Evolutionary conservation across 2,113 vertebrate species (phyloP), one percentile per base, ranked within the genome.

Genomic region (Centropristis striata): DNA sequence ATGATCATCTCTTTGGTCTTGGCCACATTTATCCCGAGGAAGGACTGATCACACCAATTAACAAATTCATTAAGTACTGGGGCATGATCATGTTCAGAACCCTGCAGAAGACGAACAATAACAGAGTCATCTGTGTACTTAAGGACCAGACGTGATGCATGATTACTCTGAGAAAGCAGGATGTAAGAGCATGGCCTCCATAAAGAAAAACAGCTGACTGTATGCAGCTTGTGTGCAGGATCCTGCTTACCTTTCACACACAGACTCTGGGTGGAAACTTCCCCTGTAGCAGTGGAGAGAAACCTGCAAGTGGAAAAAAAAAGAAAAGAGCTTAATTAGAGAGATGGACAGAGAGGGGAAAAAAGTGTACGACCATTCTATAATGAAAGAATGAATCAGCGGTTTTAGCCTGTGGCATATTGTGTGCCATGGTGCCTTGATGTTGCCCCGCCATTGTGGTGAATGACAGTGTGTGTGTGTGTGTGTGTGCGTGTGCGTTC

Each of bases 221-320:
- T 20, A 53, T 21, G 6, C n/a, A 42, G 55, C 21, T 69, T 53
- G 18, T 58, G 2, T 54, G 36, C 27, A 64, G 55, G 49, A 44
- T 37, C 15, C 0, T 39, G 27, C 88, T 80, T 79, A 93, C 93
- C 70, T 86, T 86, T 90, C 16, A 82, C 46, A 14, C 93, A 94
- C 15, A 68, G 58, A n/a, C 42, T 90, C 44, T 73, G 75, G 55
- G 32, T 73, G 63, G 86, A 79, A 78, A 28, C 27, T 55, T 88
- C 80, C 39, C 8, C 68, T 37, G 23, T 16, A 8, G 74, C 27
- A 59, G 66, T 23, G 11, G 66, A 64, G 5, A 80, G 64, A 71
- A 92, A 93, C 37, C 93, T 93, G 67, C 9, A 74, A 67, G 84
- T 32, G 54, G 44, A 65, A 76, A 80, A 66, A 75, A 14, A 70